Conservation (phyloP, 2,888 invertebrate genomes). For the Aethes cnicana region DNA sequence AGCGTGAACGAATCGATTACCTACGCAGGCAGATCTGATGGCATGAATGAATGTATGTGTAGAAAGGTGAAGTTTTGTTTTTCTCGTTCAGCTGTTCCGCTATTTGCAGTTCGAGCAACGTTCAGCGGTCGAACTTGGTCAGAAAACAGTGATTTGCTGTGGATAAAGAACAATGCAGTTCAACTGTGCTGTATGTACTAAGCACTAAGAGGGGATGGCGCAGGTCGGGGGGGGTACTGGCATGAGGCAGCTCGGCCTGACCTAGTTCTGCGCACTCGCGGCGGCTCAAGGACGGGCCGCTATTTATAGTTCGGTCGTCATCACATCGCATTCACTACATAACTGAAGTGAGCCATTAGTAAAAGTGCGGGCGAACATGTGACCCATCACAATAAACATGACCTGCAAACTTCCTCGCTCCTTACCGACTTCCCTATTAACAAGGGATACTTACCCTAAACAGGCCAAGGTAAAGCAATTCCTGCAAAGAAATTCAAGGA, state of each 20-base stretch:
- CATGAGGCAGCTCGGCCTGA: constrained; percentile 68
- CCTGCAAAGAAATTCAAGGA: constrained; percentile 22
- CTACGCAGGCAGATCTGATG: constrained; percentile 36
- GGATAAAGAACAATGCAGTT: constrained; percentile 43
- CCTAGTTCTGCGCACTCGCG: constrained; percentile 74
- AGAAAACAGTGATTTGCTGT: constrained; percentile 48
- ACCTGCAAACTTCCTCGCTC: constrained; percentile 62
- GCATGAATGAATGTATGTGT: constrained; percentile 47
- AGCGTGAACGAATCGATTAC: constrained; percentile 42
- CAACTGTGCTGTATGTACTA: constrained; percentile 42
- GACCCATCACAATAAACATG: constrained; percentile 38
- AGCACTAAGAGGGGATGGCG: constrained; percentile 32
- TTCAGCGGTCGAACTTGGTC: constrained; percentile 30
- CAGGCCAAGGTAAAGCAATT: constrained; percentile 37
- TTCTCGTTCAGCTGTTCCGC: not conserved
- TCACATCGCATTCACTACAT: constrained; percentile 70
- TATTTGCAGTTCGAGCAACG: too few relatives aligned
- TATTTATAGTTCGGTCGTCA: constrained; percentile 79
- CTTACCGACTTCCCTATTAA: constrained; percentile 57
- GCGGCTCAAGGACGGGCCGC: constrained; percentile 79
- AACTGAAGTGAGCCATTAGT: constrained; percentile 65
- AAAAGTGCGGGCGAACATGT: constrained; percentile 51
- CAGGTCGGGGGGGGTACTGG: constrained; percentile 51
- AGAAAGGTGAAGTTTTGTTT: constrained; percentile 14
- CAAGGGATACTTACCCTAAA: constrained; percentile 45